Base-by-base conservation (phyloP, 2,797 vertebrate species). In the Spondyliosoma cantharus region DNA sequence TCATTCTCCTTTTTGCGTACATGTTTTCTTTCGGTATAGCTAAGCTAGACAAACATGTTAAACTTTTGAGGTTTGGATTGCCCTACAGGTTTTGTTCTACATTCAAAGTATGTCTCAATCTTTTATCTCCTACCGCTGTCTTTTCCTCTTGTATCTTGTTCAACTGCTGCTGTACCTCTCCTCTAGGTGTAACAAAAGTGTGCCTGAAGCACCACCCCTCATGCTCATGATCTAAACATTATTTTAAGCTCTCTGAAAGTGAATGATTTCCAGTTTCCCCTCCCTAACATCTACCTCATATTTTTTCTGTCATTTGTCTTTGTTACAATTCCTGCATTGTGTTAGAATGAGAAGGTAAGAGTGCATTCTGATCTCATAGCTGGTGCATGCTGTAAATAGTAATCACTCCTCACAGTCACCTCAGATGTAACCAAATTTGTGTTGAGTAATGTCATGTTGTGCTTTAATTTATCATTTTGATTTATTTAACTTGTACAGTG, bases 271-370 rank as follows among this genome's bases (percentile, higher is more conserved):
- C 91, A 91, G 86, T 93, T 94, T 93, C 93, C 93, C 94, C 91
- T 91, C 95, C 95, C 94, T 96, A 96, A 96, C 95, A 96, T 96
- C 95, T 98, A 95, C 97, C 96, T 98, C 95, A 92, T 99, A 96
- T 99, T 96, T 98, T 98, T 98, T 99, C 95, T 97, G 95, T 96
- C 95, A 96, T 96, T 97, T 98, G 96, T 98, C 96, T 95, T 95
- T 96, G 94, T 97, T 98, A 96, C 97, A 97, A 97, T 97, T 96
- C 97, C 97, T 97, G 97, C 97, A 98, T 96, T 97, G 95, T 97
- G 96, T 98, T 99, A 99, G 98, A 99, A 99, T 99, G 98, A 99
- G 95, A 99, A 99, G 98, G 98, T 99, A 99, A 99, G 98, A 96
- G 91, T 94, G 94, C 95, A 94, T 97, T 97, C 93, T 96, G 95